Conservation (phyloP, 2,888 invertebrate genomes). For the Xestia xanthographa region DNA sequence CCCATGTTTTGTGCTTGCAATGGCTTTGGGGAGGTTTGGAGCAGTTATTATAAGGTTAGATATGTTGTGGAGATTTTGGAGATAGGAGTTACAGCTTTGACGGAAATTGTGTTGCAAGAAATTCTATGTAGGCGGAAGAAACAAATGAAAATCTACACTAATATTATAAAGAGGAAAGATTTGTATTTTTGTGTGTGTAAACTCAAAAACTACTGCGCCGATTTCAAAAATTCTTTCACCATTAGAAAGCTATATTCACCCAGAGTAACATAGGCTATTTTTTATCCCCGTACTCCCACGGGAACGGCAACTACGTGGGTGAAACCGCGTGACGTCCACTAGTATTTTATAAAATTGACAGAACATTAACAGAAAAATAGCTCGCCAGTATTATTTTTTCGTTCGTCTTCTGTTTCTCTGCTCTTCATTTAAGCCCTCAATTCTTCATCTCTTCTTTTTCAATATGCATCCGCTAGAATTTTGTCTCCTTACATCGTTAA, state of each 20-base stretch:
- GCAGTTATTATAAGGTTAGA: constrained; percentile 41
- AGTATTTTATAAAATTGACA: no score
- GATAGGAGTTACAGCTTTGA: constrained; percentile 13
- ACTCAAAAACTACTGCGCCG: no score
- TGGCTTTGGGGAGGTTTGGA: constrained; percentile 34
- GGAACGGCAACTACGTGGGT: no score
- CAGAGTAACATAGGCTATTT: no score
- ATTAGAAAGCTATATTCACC: no score
- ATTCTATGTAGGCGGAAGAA: neutral
- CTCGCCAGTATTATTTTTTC: neutral
- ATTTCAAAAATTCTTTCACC: no score
- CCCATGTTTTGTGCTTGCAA: constrained; percentile 37
- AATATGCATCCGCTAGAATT: neutral
- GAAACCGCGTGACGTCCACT: no score
- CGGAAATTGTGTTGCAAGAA: neutral
- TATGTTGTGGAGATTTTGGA: constrained; percentile 26
- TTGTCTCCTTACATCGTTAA: neutral
- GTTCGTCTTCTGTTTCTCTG: neutral
- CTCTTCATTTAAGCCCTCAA: neutral
- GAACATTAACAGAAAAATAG: neutral
- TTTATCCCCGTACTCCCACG: no score
- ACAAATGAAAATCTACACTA: neutral
- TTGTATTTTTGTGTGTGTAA: no score
- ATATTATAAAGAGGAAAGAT: no score
- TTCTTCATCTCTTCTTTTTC: neutral